Evolutionary conservation across 1,140 invertebrate genomes (phyloP), one percentile per base, ranked within the genome.

Genomic region (Hylaeus volcanicus): DNA sequence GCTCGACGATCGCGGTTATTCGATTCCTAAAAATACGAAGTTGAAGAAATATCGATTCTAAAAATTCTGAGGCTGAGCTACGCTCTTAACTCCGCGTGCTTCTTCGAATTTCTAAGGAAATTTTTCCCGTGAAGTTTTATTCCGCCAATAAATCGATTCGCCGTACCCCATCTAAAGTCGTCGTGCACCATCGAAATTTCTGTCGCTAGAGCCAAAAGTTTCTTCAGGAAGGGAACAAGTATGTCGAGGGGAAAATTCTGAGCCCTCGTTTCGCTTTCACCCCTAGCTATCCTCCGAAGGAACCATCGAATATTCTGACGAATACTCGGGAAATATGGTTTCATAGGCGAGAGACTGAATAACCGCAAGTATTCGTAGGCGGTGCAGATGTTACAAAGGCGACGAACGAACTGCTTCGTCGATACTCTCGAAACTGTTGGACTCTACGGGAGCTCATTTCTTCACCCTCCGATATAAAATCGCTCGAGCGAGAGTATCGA

Each of bases 111-210:
- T 51, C 51, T 2, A 51, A 0, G 5, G 8, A 58, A 58, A 58
- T 26, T 58, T 58, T 6, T 1, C 3, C 15, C n/a, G 37, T 9
- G 45, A 39, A 63, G 60, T 64, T 74, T 64, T 65, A 65, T 74
- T 73, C 60, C 56, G 9, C 39, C 55, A 9, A 41, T 3, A 37
- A 26, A 65, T 65, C 48, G 61, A 55, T 55, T 65, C 61, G 39
- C 14, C 11, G 14, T 9, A 1, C 3, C 1, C 4, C 60, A 14
- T 51, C 26, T 37, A 26, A 51, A 1, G 12, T 65, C 15, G 56
- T 56, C 60, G 60, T n/a, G 26, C 26, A 15, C 45, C 39, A n/a
- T 65, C 61, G 39, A 74, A 65, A 74, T 74, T 74, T 65, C 41
- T 14, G 65, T 51, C 72, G 60, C 53, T 39, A 53, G 4, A 15